Conservation (phyloP, 2,888 invertebrate genomes). For the Drosophila austrosaltans region DNA sequence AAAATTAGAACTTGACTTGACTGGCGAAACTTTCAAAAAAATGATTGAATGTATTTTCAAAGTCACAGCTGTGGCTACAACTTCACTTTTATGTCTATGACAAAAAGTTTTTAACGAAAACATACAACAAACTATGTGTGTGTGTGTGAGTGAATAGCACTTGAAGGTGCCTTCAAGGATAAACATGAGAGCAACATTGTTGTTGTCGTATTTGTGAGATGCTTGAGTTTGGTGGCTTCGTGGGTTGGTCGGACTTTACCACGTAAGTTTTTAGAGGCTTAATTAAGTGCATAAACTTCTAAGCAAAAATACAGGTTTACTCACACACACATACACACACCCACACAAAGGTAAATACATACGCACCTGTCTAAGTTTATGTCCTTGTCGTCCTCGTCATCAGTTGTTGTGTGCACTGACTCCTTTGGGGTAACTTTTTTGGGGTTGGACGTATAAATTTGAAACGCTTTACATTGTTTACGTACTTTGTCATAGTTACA, state of each 20-base stretch:
- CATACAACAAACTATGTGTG: conserved; percentile 50
- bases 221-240: conserved; percentile 16
- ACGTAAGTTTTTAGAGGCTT: conserved; percentile 65
- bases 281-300: conserved; percentile 75
- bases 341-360: conserved; percentile 6
- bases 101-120: conserved; percentile 35
- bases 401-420: conserved; percentile 49
- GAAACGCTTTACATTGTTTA: conserved; percentile 71
- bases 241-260: conserved; percentile 14
- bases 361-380: conserved; percentile 23
- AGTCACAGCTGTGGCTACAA: conserved; percentile 61
- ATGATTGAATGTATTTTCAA: conserved; percentile 67
- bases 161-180: conserved; percentile 32
- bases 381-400: conserved; percentile 46
- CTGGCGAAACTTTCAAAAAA: conserved; percentile 35
- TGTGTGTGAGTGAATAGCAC: conserved; percentile 20
- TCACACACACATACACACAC: conserved; percentile 2
- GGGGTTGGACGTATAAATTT: conserved; percentile 65
- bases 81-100: conserved; percentile 37
- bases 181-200: conserved; percentile 36
- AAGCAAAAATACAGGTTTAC: conserved; percentile 29
- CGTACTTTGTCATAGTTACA: conserved; percentile 66
- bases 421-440: conserved; percentile 55
- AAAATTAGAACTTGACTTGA: conserved; percentile 25
- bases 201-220: conserved; percentile 36